Evolutionary conservation across 2,797 vertebrate genomes (phyloP).

Genomic region (Argentina silus): DNA sequence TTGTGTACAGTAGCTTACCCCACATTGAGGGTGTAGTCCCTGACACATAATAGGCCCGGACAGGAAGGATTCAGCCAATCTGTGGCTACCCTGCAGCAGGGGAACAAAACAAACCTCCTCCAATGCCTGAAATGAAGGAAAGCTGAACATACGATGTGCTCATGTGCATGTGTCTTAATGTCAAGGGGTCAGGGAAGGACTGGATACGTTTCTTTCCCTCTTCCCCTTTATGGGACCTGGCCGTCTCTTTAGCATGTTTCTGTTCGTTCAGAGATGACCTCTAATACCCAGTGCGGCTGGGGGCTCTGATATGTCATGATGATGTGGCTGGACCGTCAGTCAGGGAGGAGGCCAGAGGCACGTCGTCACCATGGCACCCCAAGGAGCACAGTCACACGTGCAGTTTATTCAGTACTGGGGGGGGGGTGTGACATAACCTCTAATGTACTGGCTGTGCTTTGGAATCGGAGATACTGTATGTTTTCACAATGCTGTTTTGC

Average conservation of each 20-base stretch:
- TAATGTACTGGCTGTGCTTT: neutral
- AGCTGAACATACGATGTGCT: neutral
- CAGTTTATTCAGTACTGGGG: neutral
- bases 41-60: conserved; percentile 10
- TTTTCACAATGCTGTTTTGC: neutral
- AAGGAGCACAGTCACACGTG: conserved; percentile 10
- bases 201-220: neutral
- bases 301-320: conserved; percentile 25
- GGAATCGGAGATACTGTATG: neutral
- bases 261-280: conserved; percentile 11
- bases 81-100: neutral
- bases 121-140: neutral
- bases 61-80: neutral
- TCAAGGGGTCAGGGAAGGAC: neutral
- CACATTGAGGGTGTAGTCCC: conserved; percentile 10
- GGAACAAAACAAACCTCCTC: neutral
- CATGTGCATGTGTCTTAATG: neutral
- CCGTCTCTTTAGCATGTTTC: neutral
- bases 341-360: conserved; percentile 8
- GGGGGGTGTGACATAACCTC: conserved; percentile 14
- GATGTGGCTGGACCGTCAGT: conserved; percentile 2
- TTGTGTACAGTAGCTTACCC: neutral
- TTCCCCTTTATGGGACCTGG: neutral
- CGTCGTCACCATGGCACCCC: neutral
- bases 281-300: conserved; percentile 5